Percentiles rank a stretch among this genome's conserved stretches.
Evolutionary conservation across 2,888 invertebrate species (phyloP).

Genomic region (Cephalotes varians): DNA sequence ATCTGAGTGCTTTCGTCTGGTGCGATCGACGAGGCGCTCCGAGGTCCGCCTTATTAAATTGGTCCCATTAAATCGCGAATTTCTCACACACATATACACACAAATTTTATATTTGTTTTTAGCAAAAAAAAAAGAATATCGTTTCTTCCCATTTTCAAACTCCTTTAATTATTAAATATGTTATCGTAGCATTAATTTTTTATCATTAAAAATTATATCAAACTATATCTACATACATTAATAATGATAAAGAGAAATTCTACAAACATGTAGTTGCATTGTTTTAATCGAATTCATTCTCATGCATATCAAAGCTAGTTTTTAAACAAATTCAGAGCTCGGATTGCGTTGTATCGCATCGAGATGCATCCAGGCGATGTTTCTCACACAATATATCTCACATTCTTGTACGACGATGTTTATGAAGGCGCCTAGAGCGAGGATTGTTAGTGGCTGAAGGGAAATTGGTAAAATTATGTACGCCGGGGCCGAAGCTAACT

Average conservation of each 20-base stretch:
- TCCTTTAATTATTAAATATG: slow-evolving; percentile 3
- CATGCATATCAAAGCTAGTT: not conserved
- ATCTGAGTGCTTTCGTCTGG: slow-evolving; percentile 22
- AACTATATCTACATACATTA: not conserved
- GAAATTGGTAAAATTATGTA: slow-evolving; percentile 48
- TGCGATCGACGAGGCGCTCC: slow-evolving; percentile 25
- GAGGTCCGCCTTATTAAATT: slow-evolving; percentile 42
- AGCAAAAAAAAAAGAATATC: not conserved
- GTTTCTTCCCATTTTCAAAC: not conserved
- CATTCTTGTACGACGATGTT: slow-evolving; percentile 31
- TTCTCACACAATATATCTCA: slow-evolving; percentile 35
- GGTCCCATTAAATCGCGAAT: slow-evolving; percentile 41
- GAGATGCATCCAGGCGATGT: slow-evolving; percentile 7
- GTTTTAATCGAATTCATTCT: not conserved
- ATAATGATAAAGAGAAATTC: not conserved
- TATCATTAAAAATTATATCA: not conserved
- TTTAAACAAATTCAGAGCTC: not conserved
- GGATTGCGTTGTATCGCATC: not conserved
- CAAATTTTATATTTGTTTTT: not conserved
- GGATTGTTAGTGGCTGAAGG: slow-evolving; percentile 44
- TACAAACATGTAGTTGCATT: not conserved
- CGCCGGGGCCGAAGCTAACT: slow-evolving; percentile 34
- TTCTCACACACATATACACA: not conserved
- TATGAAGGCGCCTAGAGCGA: slow-evolving; percentile 34
- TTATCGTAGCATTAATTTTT: not conserved